Evolutionary conservation across 2,797 vertebrate species (phyloP).

Genomic region (Erithacus rubecula): DNA sequence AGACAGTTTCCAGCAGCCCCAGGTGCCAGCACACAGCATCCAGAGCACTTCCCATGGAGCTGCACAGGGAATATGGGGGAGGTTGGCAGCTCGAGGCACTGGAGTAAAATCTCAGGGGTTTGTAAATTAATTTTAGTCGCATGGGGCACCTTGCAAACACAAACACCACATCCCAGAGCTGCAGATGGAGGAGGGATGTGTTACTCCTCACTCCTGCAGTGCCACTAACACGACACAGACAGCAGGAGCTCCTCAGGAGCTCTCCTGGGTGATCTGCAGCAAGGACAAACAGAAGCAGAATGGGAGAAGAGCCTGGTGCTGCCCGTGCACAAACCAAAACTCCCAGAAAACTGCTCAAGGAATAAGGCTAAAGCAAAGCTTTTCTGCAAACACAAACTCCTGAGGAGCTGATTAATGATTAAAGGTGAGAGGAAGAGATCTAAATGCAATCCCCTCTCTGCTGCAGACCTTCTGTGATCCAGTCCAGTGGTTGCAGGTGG

Average conservation of each 20-base stretch:
- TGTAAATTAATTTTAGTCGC: conserved; percentile 55
- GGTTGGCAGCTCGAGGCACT: neutral
- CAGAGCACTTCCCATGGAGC: neutral
- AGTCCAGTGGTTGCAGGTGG: neutral
- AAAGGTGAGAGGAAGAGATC: neutral
- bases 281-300: neutral
- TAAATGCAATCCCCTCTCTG: neutral
- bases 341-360: neutral
- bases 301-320: neutral
- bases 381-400: neutral
- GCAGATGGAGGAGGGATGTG: conserved; percentile 49
- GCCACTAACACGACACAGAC: neutral
- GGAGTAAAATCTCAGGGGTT: conserved; percentile 20
- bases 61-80: neutral
- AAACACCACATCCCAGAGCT: conserved; percentile 17
- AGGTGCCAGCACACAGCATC: neutral
- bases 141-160: conserved; percentile 5
- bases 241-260: neutral
- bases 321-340: neutral
- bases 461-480: neutral
- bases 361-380: neutral
- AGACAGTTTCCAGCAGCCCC: neutral
- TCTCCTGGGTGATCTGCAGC: neutral
- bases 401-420: neutral
- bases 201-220: conserved; percentile 44